Evolutionary conservation across 92 coral and sea anemone species (phyloP).

Genomic region (Diadumene lineata): DNA sequence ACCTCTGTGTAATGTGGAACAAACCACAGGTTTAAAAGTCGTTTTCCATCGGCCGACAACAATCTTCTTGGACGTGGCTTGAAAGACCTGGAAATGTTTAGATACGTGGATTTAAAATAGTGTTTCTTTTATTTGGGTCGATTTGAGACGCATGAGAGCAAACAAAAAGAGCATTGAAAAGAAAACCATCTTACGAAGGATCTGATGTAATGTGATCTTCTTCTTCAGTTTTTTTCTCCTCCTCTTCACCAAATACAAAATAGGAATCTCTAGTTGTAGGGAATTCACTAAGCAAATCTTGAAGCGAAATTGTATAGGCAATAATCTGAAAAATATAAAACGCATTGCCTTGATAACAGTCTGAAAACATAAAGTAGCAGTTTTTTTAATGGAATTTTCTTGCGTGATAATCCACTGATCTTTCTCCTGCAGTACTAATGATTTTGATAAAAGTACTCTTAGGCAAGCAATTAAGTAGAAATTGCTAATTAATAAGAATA

Average conservation of each 20-base stretch:
- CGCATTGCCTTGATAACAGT: background rate
- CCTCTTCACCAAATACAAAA: conserved; percentile 93
- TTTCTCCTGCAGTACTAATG: too few relatives aligned
- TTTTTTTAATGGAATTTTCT: too few relatives aligned
- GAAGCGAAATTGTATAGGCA: conserved; percentile 71
- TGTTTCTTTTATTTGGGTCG: background rate
- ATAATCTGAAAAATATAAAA: conserved; percentile 50
- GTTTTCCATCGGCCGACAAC: conserved; percentile 80
- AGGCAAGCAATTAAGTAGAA: too few relatives aligned
- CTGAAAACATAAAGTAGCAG: background rate
- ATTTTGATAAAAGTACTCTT: too few relatives aligned
- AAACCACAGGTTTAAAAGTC: conserved; percentile 87
- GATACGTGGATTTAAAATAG: too few relatives aligned
- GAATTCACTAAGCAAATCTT: conserved; percentile 84
- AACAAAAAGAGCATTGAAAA: background rate
- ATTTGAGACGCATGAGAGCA: background rate
- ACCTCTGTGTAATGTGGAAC: conserved; percentile 97
- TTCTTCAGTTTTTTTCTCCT: conserved; percentile 82
- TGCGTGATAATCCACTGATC: too few relatives aligned
- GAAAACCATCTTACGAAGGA: conserved; percentile 61
- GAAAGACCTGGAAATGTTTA: conserved; percentile 80
- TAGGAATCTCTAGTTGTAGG: conserved; percentile 96
- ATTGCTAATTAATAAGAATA: too few relatives aligned
- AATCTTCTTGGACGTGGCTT: conserved; percentile 80
- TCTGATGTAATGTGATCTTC: conserved; percentile 76